These are phyloP conservation scores for Catharus ustulatus DNA, from an alignment of 2,797 vertebrate species.

Conservation along the genomic window DNA sequence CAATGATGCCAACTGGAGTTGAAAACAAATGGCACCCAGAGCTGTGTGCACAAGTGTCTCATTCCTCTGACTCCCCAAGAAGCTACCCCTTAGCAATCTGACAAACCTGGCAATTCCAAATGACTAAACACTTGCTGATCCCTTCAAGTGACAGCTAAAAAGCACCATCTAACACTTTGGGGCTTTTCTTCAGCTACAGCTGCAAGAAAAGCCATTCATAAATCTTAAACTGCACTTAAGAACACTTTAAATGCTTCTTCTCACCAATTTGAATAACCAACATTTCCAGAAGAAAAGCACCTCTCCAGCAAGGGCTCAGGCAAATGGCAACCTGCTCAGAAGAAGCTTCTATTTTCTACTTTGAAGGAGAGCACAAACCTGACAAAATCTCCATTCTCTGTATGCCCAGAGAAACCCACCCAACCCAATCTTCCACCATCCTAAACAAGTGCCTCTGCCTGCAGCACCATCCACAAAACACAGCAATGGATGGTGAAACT, in stretches of 20 bases:
- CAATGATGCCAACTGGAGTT: neutral
- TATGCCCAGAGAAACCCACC: neutral
- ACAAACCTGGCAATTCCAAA: neutral
- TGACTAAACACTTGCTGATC: neutral
- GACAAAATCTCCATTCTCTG: neutral
- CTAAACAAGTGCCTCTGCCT: neutral
- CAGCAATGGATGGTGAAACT: neutral
- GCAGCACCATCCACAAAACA: neutral
- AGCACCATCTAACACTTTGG: neutral
- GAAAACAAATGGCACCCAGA: neutral
- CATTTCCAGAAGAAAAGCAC: neutral
- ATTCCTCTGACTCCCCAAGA: neutral
- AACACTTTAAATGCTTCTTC: neutral
- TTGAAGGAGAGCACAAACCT: neutral
- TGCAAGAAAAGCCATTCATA: neutral
- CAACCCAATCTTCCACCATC: neutral
- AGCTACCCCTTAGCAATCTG: neutral
- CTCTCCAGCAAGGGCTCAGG: neutral
- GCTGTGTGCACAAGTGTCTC: neutral
- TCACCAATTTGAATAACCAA: neutral
- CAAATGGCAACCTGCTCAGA: neutral
- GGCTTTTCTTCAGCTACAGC: neutral
- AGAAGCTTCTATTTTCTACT: neutral
- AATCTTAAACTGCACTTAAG: neutral
- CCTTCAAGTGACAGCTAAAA: neutral